Base-by-base conservation (phyloP, 2,113 vertebrate genomes). In the Passer domesticus region DNA sequence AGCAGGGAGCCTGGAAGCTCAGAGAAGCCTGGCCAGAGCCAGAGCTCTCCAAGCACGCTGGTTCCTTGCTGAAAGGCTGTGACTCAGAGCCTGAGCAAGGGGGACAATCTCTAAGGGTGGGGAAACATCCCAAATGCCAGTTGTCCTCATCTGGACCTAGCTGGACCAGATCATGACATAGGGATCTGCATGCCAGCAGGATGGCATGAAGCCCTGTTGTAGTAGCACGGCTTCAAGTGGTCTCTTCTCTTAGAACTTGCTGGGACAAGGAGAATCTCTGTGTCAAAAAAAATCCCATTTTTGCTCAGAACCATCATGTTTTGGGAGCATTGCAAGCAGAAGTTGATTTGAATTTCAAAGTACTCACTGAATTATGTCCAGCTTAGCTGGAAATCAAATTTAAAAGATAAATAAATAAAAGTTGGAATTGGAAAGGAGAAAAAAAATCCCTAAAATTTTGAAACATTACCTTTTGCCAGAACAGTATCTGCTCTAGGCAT, bases 1-100 rank as follows among this genome's bases (percentile, higher is more conserved):
- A 95, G 87, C 89, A 92, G 96, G 95, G 83, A 96, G 33, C 81
- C 66, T 97, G 93, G 89, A 92, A 94, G 83, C 89, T 79, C 5
- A 0, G 62, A 76, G 92, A 92, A 83, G 77, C 58, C 81, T 19
- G 2, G 39, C 53, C 56, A 77, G 52, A 91, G 94, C 44, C 91
- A 87, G 91, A 87, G 62, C 8, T 53, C 80, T 91, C 56, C 13
- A 30, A 75, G 44, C 28, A 53, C 0, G 1, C 55, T 46, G 62
- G 53, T 91, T 95, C 66, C 62, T 44, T 76, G 62, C 83, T 93
- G 33, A 77, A 90, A n/a, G 50, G 35, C 60, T 94, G 59, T 3
- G 2, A 56, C 77, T 87, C 50, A 16, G 47, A 94, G 43, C 64
- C 60, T 46, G 50, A 31, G 47, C 59, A 56, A 75, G 15, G 11